Base-by-base conservation (phyloP, 2,797 vertebrate genomes). In the Poeciliopsis presidionis region DNA sequence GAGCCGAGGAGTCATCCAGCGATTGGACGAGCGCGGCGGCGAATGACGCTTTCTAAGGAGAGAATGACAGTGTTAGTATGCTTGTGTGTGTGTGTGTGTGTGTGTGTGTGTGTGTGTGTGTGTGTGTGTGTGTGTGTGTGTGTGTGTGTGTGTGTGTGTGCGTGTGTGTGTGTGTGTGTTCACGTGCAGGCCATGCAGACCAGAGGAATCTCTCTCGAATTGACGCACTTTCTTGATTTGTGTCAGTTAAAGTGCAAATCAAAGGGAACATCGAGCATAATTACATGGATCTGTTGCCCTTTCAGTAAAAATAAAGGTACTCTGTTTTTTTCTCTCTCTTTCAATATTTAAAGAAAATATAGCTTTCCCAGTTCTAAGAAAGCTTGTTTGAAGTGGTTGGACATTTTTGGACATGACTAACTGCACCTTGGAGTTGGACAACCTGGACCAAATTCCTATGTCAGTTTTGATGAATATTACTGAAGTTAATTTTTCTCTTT, bases 221-320 rank as follows among this genome's bases (percentile, higher is more conserved):
- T 86, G 79, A 72, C 75, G 81, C 72, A 41, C 87, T 91, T 94
- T 94, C 93, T 97, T 94, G 96, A 97, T 97, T 93, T 96, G 95
- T 96, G 96, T 97, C 96, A 97, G 96, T 96, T 95, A 95, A 91
- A 91, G 92, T 95, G 93, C 94, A 96, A 95, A 96, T 95, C 91
- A 94, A 94, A 91, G 92, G 88, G 93, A 91, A 92, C 90, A 91
- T 88, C 87, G 75, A 46, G 75, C 2, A 75, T 63, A 79, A 61
- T 28, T 6, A n/a, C 71, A 51, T 57, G 14, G 25, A 20, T 9
- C 2, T 28, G 20, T 57, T 0, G 1, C 45, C 67, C n/a, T 61
- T 36, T 28, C 41, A 72, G 18, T 22, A 49, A 33, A 81, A 69
- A 46, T 16, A 20, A 12, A 67, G 28, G 7, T 46, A 61, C 59